Evolutionary conservation across 2,797 vertebrate genomes (phyloP).

Genomic region (Phoeniculus purpureus): DNA sequence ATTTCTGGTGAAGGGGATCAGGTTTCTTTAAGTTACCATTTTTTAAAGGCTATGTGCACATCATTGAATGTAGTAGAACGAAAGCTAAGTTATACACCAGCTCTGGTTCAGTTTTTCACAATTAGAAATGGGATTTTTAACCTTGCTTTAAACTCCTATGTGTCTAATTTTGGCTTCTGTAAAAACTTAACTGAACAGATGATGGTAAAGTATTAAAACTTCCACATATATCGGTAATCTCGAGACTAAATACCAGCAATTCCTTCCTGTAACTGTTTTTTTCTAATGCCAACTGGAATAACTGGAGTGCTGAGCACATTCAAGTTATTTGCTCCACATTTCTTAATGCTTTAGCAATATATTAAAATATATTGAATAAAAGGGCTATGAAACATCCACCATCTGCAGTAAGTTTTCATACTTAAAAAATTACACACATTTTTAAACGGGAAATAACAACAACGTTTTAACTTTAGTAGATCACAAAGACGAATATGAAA

Average conservation of each 20-base stretch:
- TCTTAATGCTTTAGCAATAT: not conserved
- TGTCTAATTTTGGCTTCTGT: not conserved
- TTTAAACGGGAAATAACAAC: not conserved
- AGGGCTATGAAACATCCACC: not conserved
- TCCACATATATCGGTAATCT: not conserved
- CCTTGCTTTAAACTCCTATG: not conserved
- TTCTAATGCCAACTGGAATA: not conserved
- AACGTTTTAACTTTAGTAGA: not conserved
- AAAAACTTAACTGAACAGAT: not conserved
- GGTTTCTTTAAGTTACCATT: not conserved
- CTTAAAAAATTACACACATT: not conserved
- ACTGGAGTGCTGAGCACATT: not conserved
- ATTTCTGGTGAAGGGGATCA: not conserved
- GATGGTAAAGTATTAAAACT: not conserved
- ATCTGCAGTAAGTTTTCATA: not conserved
- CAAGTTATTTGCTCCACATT: not conserved
- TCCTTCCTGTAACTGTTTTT: not conserved
- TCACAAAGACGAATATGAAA: not conserved
- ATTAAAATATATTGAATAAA: not conserved
- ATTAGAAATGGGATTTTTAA: not conserved
- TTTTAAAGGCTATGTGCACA: not conserved
- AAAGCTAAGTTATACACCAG: not conserved
- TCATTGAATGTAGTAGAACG: not conserved
- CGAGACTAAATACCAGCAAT: not conserved
- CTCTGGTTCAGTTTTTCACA: not conserved